A percentile compares a stretch with the other conserved stretches of the same genome.
phyloP scores from a whole-genome alignment of 2,797 vertebrate species.

The Melanotaenia boesemani region DNA sequence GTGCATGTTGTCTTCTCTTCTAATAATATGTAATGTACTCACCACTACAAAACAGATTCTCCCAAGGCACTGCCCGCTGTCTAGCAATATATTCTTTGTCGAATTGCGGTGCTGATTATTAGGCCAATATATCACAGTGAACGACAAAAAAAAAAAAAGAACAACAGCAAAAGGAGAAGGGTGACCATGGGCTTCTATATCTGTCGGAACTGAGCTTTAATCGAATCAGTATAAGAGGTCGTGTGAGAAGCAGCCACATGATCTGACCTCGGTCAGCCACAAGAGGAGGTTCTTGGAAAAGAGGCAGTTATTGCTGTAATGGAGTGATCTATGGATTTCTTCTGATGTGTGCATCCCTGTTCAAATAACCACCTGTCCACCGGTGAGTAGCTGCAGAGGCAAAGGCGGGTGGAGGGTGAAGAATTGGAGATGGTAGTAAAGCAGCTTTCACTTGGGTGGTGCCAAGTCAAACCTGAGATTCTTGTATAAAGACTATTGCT shows the following conservation, averaged over 20 bases:
- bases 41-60: conserved; percentile 52
- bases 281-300: conserved; percentile 17
- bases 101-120: conserved; percentile 66
- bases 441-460: neutral
- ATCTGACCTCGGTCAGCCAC: conserved; percentile 41
- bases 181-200: conserved; percentile 49
- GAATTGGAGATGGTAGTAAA: neutral
- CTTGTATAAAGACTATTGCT: neutral
- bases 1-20: conserved; percentile 59
- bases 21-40: conserved; percentile 68
- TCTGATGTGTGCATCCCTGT: conserved; percentile 28
- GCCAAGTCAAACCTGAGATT: neutral
- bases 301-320: conserved; percentile 20
- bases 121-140: conserved; percentile 64
- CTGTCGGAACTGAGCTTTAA: conserved; percentile 48
- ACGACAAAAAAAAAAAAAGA: conserved; percentile 30
- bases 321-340: conserved; percentile 22
- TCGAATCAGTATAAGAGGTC: conserved; percentile 51
- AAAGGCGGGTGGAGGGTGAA: neutral
- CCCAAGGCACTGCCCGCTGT: conserved; percentile 47
- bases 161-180: conserved; percentile 22
- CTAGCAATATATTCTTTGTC: conserved; percentile 60
- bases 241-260: conserved; percentile 45
- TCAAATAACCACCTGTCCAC: conserved; percentile 38
- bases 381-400: neutral